Evolutionary conservation across 2,797 vertebrate genomes (phyloP).

Genomic region (Heteromormyrus szaboi): DNA sequence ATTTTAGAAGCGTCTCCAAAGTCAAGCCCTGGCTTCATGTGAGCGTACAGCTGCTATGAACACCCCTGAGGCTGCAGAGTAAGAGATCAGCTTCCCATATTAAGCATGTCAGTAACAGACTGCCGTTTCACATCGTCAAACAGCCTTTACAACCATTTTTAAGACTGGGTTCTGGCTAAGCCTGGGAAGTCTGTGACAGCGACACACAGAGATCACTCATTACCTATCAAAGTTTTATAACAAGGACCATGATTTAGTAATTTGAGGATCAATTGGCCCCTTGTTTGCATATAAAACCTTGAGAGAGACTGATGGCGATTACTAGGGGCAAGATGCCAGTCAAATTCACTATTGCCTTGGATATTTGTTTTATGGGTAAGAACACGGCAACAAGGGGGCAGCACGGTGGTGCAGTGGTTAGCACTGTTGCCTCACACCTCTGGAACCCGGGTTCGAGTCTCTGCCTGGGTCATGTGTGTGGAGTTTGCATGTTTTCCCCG

Average conservation of each 20-base stretch:
- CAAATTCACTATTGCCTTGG: neutral
- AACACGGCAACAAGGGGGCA: neutral
- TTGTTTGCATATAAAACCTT: conserved; percentile 26
- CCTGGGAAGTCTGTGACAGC: neutral
- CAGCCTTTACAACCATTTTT: neutral
- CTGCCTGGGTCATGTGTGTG: too few relatives aligned
- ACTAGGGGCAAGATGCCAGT: neutral
- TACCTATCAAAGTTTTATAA: neutral
- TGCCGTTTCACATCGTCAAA: neutral
- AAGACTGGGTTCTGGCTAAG: neutral
- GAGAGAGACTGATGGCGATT: neutral
- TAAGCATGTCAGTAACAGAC: neutral
- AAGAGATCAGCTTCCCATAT: neutral
- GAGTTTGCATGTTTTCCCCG: too few relatives aligned
- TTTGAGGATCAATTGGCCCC: conserved; percentile 33
- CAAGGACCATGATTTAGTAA: neutral
- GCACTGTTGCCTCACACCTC: too few relatives aligned
- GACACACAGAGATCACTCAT: neutral
- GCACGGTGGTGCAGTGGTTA: too few relatives aligned
- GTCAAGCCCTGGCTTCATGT: neutral
- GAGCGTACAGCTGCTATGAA: neutral
- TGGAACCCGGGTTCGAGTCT: too few relatives aligned
- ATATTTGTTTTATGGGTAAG: neutral
- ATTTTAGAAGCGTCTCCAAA: neutral
- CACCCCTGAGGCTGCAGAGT: neutral